A percentile compares a stretch with the other conserved stretches of the same genome.
Evolutionary conservation across 2,888 invertebrate species (phyloP).

Genomic region (Hedychridium roseum): DNA sequence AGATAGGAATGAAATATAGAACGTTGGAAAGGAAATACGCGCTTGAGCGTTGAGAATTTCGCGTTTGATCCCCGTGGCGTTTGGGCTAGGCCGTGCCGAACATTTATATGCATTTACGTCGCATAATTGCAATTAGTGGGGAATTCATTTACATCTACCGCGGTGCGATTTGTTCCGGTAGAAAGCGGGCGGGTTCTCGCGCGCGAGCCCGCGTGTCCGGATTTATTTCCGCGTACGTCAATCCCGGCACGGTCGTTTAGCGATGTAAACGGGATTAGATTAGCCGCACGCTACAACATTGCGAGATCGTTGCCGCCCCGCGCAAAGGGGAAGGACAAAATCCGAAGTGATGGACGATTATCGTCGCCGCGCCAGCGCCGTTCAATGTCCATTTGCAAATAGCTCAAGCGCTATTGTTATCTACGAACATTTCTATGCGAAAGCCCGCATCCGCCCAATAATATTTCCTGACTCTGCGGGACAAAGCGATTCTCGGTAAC

Average conservation of each 20-base stretch:
- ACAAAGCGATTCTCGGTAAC: too few relatives aligned
- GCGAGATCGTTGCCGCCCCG: not conserved
- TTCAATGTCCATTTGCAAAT: too few relatives aligned
- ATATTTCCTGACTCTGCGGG: too few relatives aligned
- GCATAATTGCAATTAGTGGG: constrained; percentile 46
- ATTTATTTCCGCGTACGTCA: constrained; percentile 45
- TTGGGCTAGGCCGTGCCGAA: constrained; percentile 30
- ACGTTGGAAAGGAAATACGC: too few relatives aligned
- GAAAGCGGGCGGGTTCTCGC: constrained; percentile 26
- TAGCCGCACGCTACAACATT: constrained; percentile 18
- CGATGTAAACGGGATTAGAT: constrained; percentile 44
- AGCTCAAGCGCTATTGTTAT: too few relatives aligned
- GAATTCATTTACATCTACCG: constrained; percentile 48
- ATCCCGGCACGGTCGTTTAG: constrained; percentile 24
- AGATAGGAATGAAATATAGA: too few relatives aligned
- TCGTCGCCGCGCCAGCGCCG: too few relatives aligned
- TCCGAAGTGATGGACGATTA: constrained; percentile 1
- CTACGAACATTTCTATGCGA: too few relatives aligned
- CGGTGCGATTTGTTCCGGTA: constrained; percentile 42
- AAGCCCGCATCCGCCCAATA: too few relatives aligned
- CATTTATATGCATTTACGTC: constrained; percentile 41
- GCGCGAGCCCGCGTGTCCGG: constrained; percentile 22
- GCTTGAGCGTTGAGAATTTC: too few relatives aligned
- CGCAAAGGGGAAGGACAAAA: not conserved
- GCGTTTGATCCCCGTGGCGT: too few relatives aligned